Percentiles rank a stretch among this genome's conserved stretches.
These are phyloP conservation scores for Catostylus mosaicus DNA, from an alignment of 30 jellyfish, hydroid and myxozoan species.

Conservation along the genomic window DNA sequence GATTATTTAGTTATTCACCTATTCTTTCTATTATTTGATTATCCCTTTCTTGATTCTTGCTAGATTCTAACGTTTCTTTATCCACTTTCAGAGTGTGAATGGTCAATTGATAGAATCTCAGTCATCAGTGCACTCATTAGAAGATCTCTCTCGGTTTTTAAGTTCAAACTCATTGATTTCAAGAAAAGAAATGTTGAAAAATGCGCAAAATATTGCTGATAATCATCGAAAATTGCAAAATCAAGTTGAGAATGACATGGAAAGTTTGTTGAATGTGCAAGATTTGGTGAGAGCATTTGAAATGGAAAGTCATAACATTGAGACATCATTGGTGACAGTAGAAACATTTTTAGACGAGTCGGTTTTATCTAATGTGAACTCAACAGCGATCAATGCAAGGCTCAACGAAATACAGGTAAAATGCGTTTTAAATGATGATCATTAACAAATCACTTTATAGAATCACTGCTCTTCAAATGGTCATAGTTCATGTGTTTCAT, in stretches of 20 bases:
- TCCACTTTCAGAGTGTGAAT: slow-evolving; percentile 7
- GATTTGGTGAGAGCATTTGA: slow-evolving; percentile 29
- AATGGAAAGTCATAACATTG: slow-evolving; percentile 24
- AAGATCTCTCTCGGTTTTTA: slow-evolving; percentile 13
- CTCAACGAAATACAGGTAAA: slow-evolving; percentile 56
- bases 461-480: too few species aligned
- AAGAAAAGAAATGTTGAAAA: neutral
- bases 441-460: too few species aligned
- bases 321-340: slow-evolving; percentile 27
- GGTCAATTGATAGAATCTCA: slow-evolving; percentile 3
- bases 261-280: neutral
- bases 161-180: slow-evolving; percentile 19
- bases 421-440: too few species aligned
- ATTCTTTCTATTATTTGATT: neutral
- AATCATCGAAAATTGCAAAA: slow-evolving; percentile 5
- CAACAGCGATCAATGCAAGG: slow-evolving; percentile 25
- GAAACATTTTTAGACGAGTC: slow-evolving; percentile 29
- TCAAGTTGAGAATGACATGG: slow-evolving; percentile 28
- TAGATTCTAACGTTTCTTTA: neutral
- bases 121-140: neutral
- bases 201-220: slow-evolving; percentile 20
- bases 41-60: neutral
- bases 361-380: slow-evolving; percentile 29
- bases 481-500: too few species aligned
- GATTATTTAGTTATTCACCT: neutral